A percentile compares a stretch with the other conserved stretches of the same genome.
Conservation (phyloP, 2,888 invertebrate species). For the Athrips mouffetella region DNA sequence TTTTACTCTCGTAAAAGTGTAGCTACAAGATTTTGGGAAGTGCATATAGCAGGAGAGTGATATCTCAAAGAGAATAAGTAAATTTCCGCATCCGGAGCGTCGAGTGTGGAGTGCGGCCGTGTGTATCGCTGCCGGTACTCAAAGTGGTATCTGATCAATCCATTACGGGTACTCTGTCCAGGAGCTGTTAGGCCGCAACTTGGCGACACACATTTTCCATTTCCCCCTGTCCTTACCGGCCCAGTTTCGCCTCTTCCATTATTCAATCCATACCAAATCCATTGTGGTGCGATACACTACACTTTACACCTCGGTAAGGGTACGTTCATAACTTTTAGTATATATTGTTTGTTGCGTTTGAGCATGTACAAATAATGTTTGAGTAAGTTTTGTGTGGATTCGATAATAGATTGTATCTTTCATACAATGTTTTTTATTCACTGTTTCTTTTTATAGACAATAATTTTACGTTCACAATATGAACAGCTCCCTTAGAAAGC, state of each 20-base stretch:
- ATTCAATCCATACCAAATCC: constrained; percentile 70
- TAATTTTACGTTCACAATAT: background rate
- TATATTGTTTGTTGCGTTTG: constrained; percentile 7
- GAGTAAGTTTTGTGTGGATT: background rate
- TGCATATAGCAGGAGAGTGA: background rate
- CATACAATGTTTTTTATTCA: background rate
- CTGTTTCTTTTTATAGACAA: background rate
- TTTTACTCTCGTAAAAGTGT: no score
- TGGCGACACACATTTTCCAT: constrained; percentile 77
- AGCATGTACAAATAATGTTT: constrained; percentile 3
- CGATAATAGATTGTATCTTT: background rate
- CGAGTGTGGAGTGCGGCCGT: background rate
- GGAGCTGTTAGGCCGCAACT: constrained; percentile 64
- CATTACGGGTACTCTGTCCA: constrained; percentile 67
- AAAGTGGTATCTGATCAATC: constrained; percentile 72
- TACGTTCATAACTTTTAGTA: constrained; percentile 11
- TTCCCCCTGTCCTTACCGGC: constrained; percentile 61
- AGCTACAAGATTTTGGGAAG: background rate
- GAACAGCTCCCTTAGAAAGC: background rate
- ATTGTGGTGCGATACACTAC: constrained; percentile 55
- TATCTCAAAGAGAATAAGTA: constrained; percentile 4
- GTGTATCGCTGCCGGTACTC: constrained; percentile 34
- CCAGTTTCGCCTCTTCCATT: constrained; percentile 67
- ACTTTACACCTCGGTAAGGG: constrained; percentile 23
- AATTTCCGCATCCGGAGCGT: background rate